Conservation (phyloP, 2,113 vertebrate species). For the Chloropsis hardwickii region DNA sequence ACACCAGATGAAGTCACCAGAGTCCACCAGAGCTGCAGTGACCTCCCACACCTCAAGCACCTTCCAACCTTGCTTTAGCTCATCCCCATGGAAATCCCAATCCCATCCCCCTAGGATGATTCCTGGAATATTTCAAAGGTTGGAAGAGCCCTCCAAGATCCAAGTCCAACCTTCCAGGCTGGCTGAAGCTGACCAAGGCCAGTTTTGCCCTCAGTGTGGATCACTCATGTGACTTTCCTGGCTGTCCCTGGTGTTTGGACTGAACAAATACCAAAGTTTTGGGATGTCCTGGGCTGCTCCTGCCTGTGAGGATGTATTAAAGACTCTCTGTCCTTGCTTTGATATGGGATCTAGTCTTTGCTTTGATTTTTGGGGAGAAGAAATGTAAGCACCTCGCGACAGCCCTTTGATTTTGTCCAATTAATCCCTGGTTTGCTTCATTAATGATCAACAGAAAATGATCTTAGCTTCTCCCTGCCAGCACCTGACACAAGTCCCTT, state of each 20-base stretch:
- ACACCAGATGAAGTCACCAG: background rate
- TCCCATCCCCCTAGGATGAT: background rate
- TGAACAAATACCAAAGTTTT: background rate
- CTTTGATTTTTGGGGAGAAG: background rate
- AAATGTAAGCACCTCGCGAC: background rate
- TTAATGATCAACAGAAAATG: background rate
- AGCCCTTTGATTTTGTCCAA: conserved; percentile 2
- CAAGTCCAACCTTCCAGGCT: background rate
- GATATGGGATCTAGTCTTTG: background rate
- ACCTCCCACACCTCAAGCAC: background rate
- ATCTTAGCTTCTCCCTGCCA: background rate
- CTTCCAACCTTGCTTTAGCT: background rate
- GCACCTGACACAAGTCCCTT: background rate
- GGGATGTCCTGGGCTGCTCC: background rate
- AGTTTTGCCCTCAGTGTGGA: background rate
- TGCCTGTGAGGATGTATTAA: background rate
- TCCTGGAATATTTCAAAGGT: background rate
- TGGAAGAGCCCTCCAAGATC: background rate
- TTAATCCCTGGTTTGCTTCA: background rate
- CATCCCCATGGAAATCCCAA: background rate
- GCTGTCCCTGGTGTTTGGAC: background rate
- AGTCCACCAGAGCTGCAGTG: fast-evolving
- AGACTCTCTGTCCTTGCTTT: background rate
- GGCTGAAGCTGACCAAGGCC: background rate
- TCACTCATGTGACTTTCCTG: background rate